Conservation (phyloP, 2,113 vertebrate genomes). For the Silurus meridionalis region DNA sequence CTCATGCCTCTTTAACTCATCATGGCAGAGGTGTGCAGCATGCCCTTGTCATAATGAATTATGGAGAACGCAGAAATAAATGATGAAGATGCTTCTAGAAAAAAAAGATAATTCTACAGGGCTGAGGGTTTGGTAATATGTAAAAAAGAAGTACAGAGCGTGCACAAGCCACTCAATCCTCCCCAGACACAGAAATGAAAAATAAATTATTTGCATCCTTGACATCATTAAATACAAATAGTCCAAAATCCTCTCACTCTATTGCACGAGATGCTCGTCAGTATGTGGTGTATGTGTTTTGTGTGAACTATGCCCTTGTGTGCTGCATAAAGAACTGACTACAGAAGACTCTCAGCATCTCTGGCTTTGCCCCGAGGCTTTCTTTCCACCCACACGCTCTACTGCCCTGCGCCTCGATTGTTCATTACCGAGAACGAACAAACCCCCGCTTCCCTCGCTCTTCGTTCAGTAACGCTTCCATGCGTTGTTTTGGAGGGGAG, state of each 20-base stretch:
- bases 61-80: slow-evolving; percentile 16
- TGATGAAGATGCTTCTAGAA: slow-evolving; percentile 9
- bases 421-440: slow-evolving; percentile 29
- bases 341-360: slow-evolving; percentile 38
- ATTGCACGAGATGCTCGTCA: background rate
- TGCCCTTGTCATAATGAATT: slow-evolving; percentile 35
- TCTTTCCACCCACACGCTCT: slow-evolving; percentile 28
- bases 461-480: slow-evolving; percentile 14
- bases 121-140: background rate
- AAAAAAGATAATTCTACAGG: background rate
- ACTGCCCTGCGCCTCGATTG: background rate
- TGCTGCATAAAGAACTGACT: slow-evolving; percentile 1
- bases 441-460: slow-evolving; percentile 6
- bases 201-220: background rate
- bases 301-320: background rate
- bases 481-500: background rate
- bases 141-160: background rate
- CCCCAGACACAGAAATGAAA: background rate
- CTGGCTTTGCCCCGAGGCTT: slow-evolving; percentile 47
- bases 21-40: background rate
- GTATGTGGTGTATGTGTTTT: background rate
- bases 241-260: background rate
- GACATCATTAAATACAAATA: background rate
- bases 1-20: background rate
- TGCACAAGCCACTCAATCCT: background rate